These are phyloP conservation scores for Pogonus chalceus DNA, from an alignment of 1,140 invertebrate species.

Conservation along the genomic window DNA sequence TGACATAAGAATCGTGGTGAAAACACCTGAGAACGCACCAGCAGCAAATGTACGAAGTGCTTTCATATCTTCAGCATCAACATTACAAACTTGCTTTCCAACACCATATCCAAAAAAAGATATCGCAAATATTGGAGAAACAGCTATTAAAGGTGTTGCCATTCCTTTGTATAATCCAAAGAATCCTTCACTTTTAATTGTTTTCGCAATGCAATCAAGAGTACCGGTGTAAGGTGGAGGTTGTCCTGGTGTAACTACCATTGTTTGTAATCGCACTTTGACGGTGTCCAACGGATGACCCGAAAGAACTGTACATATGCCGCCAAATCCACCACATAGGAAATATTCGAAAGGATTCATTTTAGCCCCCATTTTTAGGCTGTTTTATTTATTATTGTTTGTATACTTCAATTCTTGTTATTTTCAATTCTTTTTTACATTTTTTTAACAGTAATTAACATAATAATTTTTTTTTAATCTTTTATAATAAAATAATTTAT, in stretches of 20 bases:
- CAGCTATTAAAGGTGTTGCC: slow-evolving; percentile 42
- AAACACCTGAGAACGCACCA: slow-evolving; percentile 81
- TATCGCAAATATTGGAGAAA: slow-evolving; percentile 80
- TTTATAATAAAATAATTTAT: no score
- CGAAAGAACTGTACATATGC: slow-evolving; percentile 78
- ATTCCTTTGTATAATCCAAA: slow-evolving; percentile 68
- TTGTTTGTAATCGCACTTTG: slow-evolving; percentile 84
- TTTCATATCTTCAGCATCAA: background rate
- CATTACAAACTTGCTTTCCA: slow-evolving; percentile 58
- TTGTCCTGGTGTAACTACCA: slow-evolving; percentile 63
- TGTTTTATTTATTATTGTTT: no score
- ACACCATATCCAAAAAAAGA: slow-evolving; percentile 92
- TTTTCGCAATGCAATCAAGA: slow-evolving; percentile 84
- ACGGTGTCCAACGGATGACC: slow-evolving; percentile 89
- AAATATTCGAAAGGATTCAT: no score
- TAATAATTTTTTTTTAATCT: no score
- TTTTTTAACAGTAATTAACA: no score
- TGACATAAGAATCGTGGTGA: slow-evolving; percentile 88
- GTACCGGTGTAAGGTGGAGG: slow-evolving; percentile 72
- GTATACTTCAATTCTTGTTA: no score
- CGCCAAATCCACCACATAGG: slow-evolving; percentile 87
- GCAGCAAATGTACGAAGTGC: slow-evolving; percentile 54
- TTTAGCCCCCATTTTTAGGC: no score
- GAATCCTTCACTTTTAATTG: slow-evolving; percentile 73
- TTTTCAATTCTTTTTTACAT: no score